phyloP scores from a whole-genome alignment of 2,888 invertebrate species.

The Dioctria linearis region DNA sequence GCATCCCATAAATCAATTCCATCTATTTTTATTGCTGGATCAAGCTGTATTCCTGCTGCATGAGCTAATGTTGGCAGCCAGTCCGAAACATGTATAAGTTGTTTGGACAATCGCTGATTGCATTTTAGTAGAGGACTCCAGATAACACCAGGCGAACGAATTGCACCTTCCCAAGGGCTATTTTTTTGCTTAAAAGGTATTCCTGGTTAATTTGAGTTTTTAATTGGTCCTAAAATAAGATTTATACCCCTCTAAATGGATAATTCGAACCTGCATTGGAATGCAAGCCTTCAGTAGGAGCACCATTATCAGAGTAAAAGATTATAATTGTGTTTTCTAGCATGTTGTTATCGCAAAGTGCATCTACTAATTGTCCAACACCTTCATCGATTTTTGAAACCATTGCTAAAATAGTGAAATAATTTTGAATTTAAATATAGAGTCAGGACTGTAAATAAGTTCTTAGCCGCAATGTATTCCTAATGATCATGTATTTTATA shows the following conservation, averaged over 20 bases:
- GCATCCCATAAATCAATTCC: conserved; percentile 81
- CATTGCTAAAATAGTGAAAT: conserved; percentile 77
- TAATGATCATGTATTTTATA: too few species aligned
- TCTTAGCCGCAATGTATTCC: too few species aligned
- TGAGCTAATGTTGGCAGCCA: conserved; percentile 83
- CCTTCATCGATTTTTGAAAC: conserved; percentile 88
- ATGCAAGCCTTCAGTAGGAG: conserved; percentile 80
- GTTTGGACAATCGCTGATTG: conserved; percentile 74
- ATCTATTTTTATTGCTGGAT: conserved; percentile 72
- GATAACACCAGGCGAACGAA: conserved; percentile 82
- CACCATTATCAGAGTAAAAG: conserved; percentile 92
- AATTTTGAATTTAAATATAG: neutral
- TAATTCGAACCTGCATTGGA: conserved; percentile 84
- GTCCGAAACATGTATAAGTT: conserved; percentile 85
- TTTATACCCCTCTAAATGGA: conserved; percentile 82
- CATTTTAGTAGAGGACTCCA: conserved; percentile 78
- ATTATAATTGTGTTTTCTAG: conserved; percentile 86
- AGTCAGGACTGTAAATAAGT: too few species aligned
- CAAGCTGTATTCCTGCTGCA: conserved; percentile 64
- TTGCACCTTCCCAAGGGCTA: conserved; percentile 88
- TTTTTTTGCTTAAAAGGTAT: conserved; percentile 76
- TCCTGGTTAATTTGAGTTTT: neutral
- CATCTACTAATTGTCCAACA: conserved; percentile 82
- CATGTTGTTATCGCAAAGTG: conserved; percentile 78
- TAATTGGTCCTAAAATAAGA: neutral